These are phyloP conservation scores for Adoxophyes honmai DNA, from an alignment of 1,140 invertebrate species.

Conservation along the genomic window DNA sequence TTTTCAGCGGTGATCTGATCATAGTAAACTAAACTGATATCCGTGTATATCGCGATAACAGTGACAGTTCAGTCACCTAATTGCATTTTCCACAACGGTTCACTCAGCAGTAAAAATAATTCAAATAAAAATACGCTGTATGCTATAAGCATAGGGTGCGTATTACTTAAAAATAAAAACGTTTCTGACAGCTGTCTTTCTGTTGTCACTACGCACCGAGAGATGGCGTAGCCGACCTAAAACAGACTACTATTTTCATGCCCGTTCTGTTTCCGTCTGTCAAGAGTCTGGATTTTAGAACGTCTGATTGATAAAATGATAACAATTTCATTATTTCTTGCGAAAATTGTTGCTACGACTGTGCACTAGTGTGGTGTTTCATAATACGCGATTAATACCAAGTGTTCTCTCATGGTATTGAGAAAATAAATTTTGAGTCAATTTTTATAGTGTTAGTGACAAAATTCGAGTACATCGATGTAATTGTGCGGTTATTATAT, in stretches of 20 bases:
- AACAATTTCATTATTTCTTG: conserved; percentile 10
- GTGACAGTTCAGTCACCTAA: too few relatives aligned
- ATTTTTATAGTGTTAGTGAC: conserved; percentile 3
- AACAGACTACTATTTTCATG: background rate
- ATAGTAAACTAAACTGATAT: too few relatives aligned
- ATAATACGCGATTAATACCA: background rate
- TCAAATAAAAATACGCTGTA: too few relatives aligned
- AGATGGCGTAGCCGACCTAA: conserved; percentile 4
- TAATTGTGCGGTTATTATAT: background rate
- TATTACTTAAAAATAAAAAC: too few relatives aligned
- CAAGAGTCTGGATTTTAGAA: conserved; percentile 10
- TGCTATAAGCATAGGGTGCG: too few relatives aligned
- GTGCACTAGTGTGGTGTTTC: background rate
- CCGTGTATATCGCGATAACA: too few relatives aligned
- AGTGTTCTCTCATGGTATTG: conserved; percentile 1
- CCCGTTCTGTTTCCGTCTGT: conserved; percentile 9
- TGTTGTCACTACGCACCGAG: background rate
- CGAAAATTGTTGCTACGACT: background rate
- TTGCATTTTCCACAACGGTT: too few relatives aligned
- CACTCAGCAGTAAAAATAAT: too few relatives aligned
- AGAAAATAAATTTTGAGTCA: background rate
- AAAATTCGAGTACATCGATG: background rate
- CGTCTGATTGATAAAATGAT: conserved; percentile 11
- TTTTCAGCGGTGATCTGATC: too few relatives aligned
- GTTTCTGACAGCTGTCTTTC: conserved; percentile 1